Percentiles rank a stretch among this genome's conserved stretches.
phyloP scores from a whole-genome alignment of 2,888 invertebrate genomes.

The Scotopteryx bipunctaria region DNA sequence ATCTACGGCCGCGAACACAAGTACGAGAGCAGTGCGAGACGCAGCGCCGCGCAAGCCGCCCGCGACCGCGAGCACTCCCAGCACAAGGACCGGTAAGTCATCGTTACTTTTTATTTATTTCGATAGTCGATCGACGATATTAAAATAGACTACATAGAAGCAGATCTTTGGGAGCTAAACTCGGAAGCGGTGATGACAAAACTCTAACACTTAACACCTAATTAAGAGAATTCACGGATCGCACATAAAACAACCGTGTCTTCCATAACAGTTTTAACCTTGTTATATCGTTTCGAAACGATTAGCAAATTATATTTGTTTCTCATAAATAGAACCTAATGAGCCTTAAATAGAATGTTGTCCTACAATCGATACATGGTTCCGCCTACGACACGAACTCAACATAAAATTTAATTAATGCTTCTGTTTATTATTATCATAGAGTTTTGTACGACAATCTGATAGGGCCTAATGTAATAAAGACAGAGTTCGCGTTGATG shows the following conservation, averaged over 20 bases:
- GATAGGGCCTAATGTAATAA: conserved; percentile 47
- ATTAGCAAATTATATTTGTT: conserved; percentile 35
- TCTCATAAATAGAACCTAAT: conserved; percentile 50
- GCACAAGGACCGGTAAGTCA: conserved; percentile 73
- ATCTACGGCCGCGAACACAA: conserved; percentile 93
- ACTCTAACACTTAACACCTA: not conserved
- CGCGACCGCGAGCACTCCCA: conserved; percentile 61
- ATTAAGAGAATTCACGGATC: not conserved
- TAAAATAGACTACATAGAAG: no score
- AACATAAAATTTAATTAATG: conserved; percentile 67
- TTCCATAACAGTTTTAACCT: conserved; percentile 22
- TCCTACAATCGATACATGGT: conserved; percentile 55
- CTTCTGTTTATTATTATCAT: conserved; percentile 64
- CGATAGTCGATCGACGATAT: not conserved
- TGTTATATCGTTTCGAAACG: conserved; percentile 32
- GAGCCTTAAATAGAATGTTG: conserved; percentile 74
- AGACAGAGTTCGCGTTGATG: conserved; percentile 31
- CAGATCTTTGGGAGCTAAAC: not conserved
- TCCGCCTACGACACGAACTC: conserved; percentile 60
- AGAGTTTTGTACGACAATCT: conserved; percentile 53
- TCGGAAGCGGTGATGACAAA: not conserved
- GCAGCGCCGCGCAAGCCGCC: conserved; percentile 68
- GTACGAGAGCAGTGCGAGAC: conserved; percentile 87
- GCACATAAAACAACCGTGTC: conserved; percentile 11
- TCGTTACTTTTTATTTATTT: not conserved